Evolutionary conservation across 2,888 invertebrate species (phyloP).

Genomic region (Cataglyphis altisquamis): DNA sequence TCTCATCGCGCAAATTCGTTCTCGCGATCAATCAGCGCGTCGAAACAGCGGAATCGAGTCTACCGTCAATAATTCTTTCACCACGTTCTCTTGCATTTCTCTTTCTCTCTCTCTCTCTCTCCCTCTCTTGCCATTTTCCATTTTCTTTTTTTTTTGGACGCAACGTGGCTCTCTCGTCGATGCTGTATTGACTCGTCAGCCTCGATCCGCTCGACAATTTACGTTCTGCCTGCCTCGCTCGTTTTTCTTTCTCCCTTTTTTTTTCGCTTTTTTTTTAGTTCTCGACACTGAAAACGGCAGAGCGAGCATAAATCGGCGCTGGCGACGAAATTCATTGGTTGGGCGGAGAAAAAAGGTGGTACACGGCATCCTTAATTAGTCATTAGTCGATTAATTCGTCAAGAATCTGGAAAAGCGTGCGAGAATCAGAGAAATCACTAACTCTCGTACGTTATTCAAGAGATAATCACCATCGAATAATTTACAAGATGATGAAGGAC

Average conservation of each 20-base stretch:
- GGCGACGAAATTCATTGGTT: conserved; percentile 60
- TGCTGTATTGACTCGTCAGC: conserved; percentile 67
- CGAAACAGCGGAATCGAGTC: conserved; percentile 54
- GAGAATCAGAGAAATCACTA: conserved; percentile 42
- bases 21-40: conserved; percentile 54
- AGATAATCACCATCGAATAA: conserved; percentile 22
- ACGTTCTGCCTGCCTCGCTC: conserved; percentile 36
- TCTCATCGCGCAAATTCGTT: conserved; percentile 49
- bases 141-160: conserved; percentile 10
- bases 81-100: conserved; percentile 28
- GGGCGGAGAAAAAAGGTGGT: background rate
- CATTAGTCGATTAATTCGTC: conserved; percentile 40
- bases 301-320: conserved; percentile 70
- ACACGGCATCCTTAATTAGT: background rate
- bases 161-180: conserved; percentile 59
- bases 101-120: background rate
- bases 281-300: conserved; percentile 63
- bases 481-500: conserved; percentile 36
- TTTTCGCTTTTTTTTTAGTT: conserved; percentile 7
- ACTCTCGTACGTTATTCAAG: conserved; percentile 45
- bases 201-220: conserved; percentile 63
- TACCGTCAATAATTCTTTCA: conserved; percentile 58
- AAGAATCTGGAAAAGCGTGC: background rate
- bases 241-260: conserved; percentile 39
- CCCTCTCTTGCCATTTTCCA: background rate